A percentile compares a stretch with the other conserved stretches of the same genome.
Evolutionary conservation across 1,140 invertebrate species (phyloP).

Genomic region (Cydia fagiglandana): DNA sequence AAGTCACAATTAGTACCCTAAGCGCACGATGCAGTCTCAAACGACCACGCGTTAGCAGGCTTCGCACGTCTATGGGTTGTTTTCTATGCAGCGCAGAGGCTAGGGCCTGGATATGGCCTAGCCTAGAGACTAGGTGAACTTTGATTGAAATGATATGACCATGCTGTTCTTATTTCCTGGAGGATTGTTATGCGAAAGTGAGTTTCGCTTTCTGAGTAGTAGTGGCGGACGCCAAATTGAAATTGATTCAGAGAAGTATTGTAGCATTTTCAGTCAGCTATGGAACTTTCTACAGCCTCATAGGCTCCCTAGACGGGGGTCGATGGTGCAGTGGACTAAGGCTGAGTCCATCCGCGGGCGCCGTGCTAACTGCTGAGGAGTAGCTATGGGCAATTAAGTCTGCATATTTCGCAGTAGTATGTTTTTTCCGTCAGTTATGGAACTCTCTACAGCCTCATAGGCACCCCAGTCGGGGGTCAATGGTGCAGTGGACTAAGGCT

Average conservation of each 20-base stretch:
- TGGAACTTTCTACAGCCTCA: conserved; percentile 39
- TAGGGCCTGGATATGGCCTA: conserved; percentile 54
- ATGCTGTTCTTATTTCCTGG: conserved; percentile 34
- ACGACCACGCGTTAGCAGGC: conserved; percentile 45
- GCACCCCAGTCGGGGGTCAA: conserved; percentile 72
- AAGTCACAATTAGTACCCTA: conserved; percentile 38
- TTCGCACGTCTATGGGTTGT: conserved; percentile 59
- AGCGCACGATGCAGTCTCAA: conserved; percentile 33
- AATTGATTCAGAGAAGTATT: too few species aligned
- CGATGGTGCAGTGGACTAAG: conserved; percentile 77
- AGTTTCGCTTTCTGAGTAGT: neutral
- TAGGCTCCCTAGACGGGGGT: conserved; percentile 72
- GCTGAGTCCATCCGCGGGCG: conserved; percentile 53
- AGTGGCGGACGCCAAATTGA: too few species aligned
- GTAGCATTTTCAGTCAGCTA: neutral
- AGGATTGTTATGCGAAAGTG: neutral
- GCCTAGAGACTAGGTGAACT: conserved; percentile 65
- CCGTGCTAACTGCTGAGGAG: conserved; percentile 58
- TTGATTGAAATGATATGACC: conserved; percentile 52
- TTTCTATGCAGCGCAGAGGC: conserved; percentile 69
- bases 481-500: conserved; percentile 76
- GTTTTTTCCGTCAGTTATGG: neutral
- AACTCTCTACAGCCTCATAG: conserved; percentile 48
- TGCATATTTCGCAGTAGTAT: too few species aligned
- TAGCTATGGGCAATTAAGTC: neutral